Conservation (phyloP, 2,113 vertebrate species). For the Mormoops blainvillei region DNA sequence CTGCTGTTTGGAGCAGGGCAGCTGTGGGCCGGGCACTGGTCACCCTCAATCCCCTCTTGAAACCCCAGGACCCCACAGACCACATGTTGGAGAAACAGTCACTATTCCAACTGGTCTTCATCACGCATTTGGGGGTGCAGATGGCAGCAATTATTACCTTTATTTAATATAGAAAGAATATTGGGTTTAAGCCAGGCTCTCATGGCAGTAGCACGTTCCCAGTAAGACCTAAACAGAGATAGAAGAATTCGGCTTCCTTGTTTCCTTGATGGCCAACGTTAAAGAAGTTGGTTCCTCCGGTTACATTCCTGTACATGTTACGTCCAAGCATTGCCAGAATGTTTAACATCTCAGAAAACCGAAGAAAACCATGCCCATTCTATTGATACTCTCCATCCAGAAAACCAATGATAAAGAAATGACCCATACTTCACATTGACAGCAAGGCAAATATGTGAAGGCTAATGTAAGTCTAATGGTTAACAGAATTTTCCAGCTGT, state of each 20-base stretch:
- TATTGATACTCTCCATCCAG: not conserved
- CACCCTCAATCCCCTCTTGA: fast-evolving
- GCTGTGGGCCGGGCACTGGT: not conserved
- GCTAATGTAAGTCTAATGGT: not conserved
- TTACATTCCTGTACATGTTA: not conserved
- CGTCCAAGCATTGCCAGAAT: not conserved
- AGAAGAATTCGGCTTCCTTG: not conserved
- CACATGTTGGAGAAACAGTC: not conserved
- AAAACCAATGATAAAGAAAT: not conserved
- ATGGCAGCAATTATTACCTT: not conserved
- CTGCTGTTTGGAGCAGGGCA: not conserved
- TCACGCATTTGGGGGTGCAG: not conserved
- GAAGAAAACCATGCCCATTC: not conserved
- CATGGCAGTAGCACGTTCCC: not conserved
- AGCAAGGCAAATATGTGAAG: not conserved
- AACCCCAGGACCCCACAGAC: not conserved
- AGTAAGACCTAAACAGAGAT: not conserved
- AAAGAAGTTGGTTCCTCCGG: not conserved
- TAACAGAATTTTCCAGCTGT: not conserved
- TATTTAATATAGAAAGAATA: not conserved
- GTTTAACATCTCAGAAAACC: not conserved
- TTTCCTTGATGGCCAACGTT: not conserved
- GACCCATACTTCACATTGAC: not conserved
- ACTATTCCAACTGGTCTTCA: not conserved
- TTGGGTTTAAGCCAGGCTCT: not conserved